Evolutionary conservation across 2,888 invertebrate species (phyloP).

Genomic region (Agrotis clavis): DNA sequence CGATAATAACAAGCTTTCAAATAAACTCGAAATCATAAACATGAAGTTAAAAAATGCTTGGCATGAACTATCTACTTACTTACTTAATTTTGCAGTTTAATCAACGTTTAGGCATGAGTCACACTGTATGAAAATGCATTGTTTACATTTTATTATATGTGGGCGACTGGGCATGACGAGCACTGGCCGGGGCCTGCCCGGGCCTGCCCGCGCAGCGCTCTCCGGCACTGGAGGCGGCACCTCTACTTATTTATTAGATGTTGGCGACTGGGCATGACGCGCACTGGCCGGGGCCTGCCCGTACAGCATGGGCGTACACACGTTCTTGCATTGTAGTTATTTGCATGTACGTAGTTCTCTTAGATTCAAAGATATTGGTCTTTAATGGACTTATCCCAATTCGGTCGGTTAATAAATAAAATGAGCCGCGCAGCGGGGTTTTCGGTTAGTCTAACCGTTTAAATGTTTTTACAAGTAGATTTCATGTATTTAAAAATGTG

Average conservation of each 20-base stretch:
- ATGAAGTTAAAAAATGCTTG: constrained; percentile 5
- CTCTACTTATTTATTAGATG: neutral
- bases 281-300: too few species aligned
- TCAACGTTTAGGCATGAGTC: constrained; percentile 5
- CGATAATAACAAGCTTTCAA: constrained; percentile 18
- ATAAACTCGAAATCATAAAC: constrained; percentile 10
- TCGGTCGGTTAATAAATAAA: too few species aligned
- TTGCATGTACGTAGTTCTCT: too few species aligned
- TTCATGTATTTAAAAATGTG: too few species aligned
- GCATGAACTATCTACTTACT: constrained; percentile 3
- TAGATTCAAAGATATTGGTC: too few species aligned
- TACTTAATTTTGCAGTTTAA: constrained; percentile 19
- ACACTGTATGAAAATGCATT: neutral
- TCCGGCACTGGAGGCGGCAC: neutral
- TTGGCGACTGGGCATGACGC: too few species aligned
- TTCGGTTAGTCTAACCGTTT: too few species aligned
- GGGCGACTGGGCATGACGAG: neutral
- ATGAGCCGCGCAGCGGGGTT: too few species aligned
- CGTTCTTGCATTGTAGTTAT: too few species aligned
- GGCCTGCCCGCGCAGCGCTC: neutral
- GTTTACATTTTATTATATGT: neutral
- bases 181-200: neutral
- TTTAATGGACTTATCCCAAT: too few species aligned
- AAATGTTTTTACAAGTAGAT: too few species aligned
- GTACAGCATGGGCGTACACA: too few species aligned